Percentiles rank a stretch among this genome's conserved stretches.
Conservation (phyloP, 1,140 invertebrate species). For the Propsilocerus akamusi region DNA sequence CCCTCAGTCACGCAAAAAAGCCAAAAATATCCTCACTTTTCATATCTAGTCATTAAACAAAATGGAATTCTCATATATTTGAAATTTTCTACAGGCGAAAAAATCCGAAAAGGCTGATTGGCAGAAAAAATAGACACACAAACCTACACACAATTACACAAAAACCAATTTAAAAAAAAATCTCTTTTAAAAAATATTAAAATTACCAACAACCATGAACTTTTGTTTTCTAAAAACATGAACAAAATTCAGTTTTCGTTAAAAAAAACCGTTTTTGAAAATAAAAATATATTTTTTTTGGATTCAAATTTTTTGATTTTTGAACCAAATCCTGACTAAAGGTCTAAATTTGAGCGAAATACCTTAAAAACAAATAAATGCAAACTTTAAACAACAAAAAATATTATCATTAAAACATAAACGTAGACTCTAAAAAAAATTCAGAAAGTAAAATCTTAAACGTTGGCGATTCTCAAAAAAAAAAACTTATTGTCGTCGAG, state of each 20-base stretch:
- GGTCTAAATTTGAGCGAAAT: not conserved
- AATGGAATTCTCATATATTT: no score
- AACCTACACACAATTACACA: conserved; percentile 5
- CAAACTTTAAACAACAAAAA: not conserved
- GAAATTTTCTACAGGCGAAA: conserved; percentile 55
- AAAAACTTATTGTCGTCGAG: no score
- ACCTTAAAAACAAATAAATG: not conserved
- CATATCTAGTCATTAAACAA: no score
- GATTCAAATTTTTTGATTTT: not conserved
- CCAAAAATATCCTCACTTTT: no score
- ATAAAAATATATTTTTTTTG: not conserved
- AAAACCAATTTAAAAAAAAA: conserved; percentile 14
- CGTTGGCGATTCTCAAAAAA: no score
- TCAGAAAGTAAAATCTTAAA: no score
- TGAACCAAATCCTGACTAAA: not conserved
- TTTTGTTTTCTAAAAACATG: conserved; percentile 3
- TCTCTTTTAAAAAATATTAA: conserved; percentile 14
- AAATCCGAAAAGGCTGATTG: conserved; percentile 63
- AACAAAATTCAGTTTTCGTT: not conserved
- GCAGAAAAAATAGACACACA: conserved; percentile 46
- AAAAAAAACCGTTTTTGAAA: not conserved
- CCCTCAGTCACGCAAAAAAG: no score
- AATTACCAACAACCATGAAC: conserved; percentile 3
- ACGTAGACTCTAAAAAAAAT: not conserved
- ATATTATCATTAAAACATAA: not conserved